phyloP scores from a whole-genome alignment of 1,140 invertebrate genomes.

The Caerostris extrusa region DNA sequence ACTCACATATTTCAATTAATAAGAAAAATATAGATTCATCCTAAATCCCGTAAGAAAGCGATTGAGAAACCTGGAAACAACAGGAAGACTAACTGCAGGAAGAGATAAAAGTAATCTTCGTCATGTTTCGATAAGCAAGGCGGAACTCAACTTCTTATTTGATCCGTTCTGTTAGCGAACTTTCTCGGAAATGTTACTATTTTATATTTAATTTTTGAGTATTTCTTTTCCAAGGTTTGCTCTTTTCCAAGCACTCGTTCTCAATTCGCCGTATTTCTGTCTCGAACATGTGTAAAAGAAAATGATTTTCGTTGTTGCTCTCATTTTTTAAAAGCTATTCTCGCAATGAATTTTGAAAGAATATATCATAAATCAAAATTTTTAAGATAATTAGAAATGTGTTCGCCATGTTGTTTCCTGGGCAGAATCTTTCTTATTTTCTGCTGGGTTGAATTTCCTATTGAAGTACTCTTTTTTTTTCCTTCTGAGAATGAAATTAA shows the following conservation, averaged over 20 bases:
- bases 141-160: constrained; percentile 27
- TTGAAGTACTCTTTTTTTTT: neutral
- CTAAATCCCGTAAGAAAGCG: neutral
- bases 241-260: neutral
- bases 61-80: neutral
- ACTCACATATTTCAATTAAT: constrained; percentile 12
- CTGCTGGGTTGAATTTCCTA: neutral
- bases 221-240: neutral
- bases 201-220: neutral
- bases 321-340: neutral
- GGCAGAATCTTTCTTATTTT: neutral
- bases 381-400: constrained; percentile 42
- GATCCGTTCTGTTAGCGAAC: constrained; percentile 12
- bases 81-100: too few relatives aligned
- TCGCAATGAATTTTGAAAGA: neutral
- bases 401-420: neutral
- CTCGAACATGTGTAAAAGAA: neutral
- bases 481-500: neutral
- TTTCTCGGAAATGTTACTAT: neutral
- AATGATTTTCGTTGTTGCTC: neutral
- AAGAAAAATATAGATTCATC: neutral
- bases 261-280: neutral
- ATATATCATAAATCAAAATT: constrained; percentile 3
- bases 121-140: constrained; percentile 28
- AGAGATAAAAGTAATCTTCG: constrained; percentile 44